These are phyloP conservation scores for Enteromius radiatus DNA, from an alignment of 2,797 vertebrate genomes.

Conservation along the genomic window DNA sequence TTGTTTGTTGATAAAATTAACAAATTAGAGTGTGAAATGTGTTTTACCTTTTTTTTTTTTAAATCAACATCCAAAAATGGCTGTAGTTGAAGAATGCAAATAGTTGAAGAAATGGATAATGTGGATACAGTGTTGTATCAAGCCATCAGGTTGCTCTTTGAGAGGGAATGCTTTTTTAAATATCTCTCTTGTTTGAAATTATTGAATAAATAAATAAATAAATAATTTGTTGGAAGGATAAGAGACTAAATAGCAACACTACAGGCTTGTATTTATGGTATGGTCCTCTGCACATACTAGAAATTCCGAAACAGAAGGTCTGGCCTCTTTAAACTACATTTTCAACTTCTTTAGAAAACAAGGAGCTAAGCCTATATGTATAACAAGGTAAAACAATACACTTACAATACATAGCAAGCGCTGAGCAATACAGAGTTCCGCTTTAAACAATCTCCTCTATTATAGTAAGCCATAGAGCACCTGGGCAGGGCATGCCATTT, in stretches of 20 bases:
- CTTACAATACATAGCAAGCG: slow-evolving; percentile 37
- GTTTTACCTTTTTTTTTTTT: too few relatives aligned
- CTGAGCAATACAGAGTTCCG: slow-evolving; percentile 57
- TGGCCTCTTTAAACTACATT: slow-evolving; percentile 5
- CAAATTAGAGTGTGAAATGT: not conserved
- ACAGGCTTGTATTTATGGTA: slow-evolving; percentile 8
- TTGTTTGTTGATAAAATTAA: not conserved
- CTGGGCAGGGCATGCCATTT: slow-evolving; percentile 71
- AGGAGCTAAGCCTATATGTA: slow-evolving; percentile 25
- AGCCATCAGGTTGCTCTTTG: not conserved
- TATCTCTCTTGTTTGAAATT: not conserved
- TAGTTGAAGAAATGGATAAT: too few relatives aligned
- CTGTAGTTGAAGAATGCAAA: not conserved
- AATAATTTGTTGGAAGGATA: not conserved
- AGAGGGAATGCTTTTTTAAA: not conserved
- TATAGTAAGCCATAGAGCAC: slow-evolving; percentile 72
- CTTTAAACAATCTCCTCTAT: slow-evolving; percentile 68
- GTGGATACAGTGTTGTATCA: not conserved
- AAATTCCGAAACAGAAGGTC: not conserved
- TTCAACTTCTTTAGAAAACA: slow-evolving; percentile 27
- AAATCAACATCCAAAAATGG: not conserved
- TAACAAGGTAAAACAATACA: slow-evolving; percentile 33
- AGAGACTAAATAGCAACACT: not conserved
- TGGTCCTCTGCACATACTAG: not conserved
- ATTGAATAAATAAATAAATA: not conserved